Evolutionary conservation across 2,797 vertebrate species (phyloP).

Genomic region (Rhynchotus rufescens): DNA sequence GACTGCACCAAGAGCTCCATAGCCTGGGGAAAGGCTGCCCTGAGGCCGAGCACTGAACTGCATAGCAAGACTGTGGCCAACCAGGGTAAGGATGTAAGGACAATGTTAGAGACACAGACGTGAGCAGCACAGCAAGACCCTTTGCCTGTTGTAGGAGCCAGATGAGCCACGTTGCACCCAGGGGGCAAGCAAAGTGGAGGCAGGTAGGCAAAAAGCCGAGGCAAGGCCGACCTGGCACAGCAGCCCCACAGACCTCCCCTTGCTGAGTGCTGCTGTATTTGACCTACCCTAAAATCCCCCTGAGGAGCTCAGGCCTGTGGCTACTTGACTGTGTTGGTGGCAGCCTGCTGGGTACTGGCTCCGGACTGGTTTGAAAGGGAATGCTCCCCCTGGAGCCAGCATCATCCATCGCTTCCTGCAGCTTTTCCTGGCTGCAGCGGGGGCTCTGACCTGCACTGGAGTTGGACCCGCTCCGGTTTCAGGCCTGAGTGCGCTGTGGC

Average conservation of each 20-base stretch:
- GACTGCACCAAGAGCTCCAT: not conserved
- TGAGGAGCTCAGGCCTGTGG: not conserved
- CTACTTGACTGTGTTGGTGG: not conserved
- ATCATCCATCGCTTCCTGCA: not conserved
- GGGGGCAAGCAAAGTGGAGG: not conserved
- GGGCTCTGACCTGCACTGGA: not conserved
- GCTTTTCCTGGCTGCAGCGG: not conserved
- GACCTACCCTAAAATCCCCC: not conserved
- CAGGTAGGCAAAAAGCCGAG: not conserved
- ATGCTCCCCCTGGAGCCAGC: not conserved
- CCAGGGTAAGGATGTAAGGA: not conserved
- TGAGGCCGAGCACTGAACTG: not conserved
- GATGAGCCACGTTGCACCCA: not conserved
- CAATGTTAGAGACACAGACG: not conserved
- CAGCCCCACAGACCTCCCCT: not conserved
- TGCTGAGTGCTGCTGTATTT: accelerated
- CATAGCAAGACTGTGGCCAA: not conserved
- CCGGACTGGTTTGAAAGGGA: not conserved
- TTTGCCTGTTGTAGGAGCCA: not conserved
- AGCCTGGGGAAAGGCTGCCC: not conserved
- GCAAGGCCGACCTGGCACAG: not conserved
- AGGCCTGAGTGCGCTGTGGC: not conserved
- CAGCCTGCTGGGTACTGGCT: accelerated
- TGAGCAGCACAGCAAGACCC: not conserved
- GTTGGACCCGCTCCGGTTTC: not conserved